Evolutionary conservation across 2,113 vertebrate genomes (phyloP).

Genomic region (Arizona elegans): DNA sequence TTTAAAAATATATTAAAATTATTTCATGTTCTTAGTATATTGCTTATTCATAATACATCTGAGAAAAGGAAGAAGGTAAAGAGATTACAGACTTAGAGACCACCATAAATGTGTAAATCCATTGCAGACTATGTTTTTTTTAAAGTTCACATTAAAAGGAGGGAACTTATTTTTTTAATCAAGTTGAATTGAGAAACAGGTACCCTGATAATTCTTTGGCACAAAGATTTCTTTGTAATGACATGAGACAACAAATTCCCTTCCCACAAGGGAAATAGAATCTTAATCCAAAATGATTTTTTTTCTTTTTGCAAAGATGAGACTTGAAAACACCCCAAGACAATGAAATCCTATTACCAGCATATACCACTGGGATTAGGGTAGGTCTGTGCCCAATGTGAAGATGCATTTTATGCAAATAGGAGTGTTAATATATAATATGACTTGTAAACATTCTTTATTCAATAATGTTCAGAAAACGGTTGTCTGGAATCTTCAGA

Average conservation of each 20-base stretch:
- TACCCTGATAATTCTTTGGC: conserved; percentile 32
- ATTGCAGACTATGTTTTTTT: neutral
- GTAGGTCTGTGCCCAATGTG: neutral
- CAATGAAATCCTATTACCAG: conserved; percentile 7
- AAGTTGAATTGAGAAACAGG: conserved; percentile 35
- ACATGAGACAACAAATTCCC: conserved; percentile 49
- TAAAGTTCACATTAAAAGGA: conserved; percentile 9
- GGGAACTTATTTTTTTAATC: conserved; percentile 4
- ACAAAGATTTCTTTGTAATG: conserved; percentile 49
- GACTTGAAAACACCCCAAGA: neutral
- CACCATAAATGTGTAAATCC: neutral
- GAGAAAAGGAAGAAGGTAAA: conserved; percentile 14
- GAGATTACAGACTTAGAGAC: conserved; percentile 20
- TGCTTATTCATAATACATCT: neutral
- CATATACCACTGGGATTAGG: neutral
- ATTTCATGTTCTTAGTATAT: neutral
- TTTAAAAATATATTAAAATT: neutral
- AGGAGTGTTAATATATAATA: neutral
- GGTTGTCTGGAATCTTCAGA: neutral
- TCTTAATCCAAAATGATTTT: conserved; percentile 16
- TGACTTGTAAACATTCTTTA: conserved; percentile 25
- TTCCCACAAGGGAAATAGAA: neutral
- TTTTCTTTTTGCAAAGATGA: conserved; percentile 31
- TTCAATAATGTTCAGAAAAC: neutral
- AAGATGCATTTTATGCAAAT: conserved; percentile 22